Percentiles rank a stretch among this genome's conserved stretches.
Evolutionary conservation across 2,888 invertebrate genomes (phyloP).

Genomic region (Exocentrus adspersus): DNA sequence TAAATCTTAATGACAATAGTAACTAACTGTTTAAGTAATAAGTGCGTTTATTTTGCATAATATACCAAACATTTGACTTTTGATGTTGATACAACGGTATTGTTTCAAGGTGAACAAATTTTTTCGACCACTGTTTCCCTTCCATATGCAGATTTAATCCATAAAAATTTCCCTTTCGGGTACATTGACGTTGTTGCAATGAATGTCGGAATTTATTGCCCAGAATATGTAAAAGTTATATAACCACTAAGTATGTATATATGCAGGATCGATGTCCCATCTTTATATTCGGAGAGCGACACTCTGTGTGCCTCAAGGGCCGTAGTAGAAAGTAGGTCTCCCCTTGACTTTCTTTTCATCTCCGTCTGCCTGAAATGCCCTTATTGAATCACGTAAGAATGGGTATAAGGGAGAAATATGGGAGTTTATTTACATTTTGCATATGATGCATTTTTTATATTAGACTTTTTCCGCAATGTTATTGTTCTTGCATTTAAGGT

Average conservation of each 20-base stretch:
- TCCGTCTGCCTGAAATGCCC: conserved; percentile 16
- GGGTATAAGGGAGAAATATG: not conserved
- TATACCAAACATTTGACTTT: no score
- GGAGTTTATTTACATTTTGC: not conserved
- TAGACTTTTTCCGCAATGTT: not conserved
- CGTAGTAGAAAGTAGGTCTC: conserved; percentile 26
- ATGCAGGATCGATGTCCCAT: conserved; percentile 16
- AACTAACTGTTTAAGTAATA: no score
- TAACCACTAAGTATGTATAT: conserved; percentile 18
- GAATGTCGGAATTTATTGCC: conserved; percentile 7
- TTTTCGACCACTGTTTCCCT: not conserved
- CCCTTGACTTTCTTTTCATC: conserved; percentile 22
- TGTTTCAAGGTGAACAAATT: no score
- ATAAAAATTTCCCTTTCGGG: not conserved
- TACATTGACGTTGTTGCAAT: not conserved
- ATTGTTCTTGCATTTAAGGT: not conserved
- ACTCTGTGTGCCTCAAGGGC: conserved; percentile 5
- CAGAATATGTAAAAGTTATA: conserved; percentile 14
- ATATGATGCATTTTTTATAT: not conserved
- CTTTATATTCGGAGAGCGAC: conserved; percentile 22
- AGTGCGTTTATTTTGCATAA: no score
- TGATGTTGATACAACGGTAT: no score
- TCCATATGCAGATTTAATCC: no score
- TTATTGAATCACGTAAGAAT: conserved; percentile 31
- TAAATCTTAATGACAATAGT: no score